Percentiles rank a stretch among this genome's conserved stretches.
phyloP scores from a whole-genome alignment of 2,888 invertebrate species.

The Polia nebulosa region DNA sequence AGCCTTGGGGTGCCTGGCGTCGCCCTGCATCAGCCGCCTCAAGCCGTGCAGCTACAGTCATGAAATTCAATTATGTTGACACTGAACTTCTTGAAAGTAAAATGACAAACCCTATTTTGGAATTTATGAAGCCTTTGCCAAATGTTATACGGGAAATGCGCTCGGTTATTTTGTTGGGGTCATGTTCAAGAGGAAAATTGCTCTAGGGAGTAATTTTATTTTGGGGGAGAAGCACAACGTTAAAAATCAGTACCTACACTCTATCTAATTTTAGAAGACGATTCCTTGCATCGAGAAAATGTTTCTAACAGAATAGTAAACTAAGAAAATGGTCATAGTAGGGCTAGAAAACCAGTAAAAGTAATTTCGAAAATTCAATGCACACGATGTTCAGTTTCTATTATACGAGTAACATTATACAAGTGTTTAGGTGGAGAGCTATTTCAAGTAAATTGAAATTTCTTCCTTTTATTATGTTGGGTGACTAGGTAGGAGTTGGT shows the following conservation, averaged over 20 bases:
- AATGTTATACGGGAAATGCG: constrained; percentile 18
- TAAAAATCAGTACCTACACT: constrained; percentile 10
- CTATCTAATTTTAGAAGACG: background rate
- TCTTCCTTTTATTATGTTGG: constrained; percentile 78
- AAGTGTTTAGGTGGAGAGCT: constrained; percentile 69
- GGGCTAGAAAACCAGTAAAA: constrained; percentile 40
- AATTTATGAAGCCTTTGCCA: constrained; percentile 47
- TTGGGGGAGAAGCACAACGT: constrained; percentile 3
- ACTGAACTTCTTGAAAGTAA: constrained; percentile 62
- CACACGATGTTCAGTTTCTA: constrained; percentile 70
- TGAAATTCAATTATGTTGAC: constrained; percentile 72
- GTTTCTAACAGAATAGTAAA: constrained; percentile 8
- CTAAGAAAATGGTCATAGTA: constrained; percentile 17
- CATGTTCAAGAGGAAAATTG: constrained; percentile 1
- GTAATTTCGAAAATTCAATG: constrained; percentile 61
- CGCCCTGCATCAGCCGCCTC: constrained; percentile 97
- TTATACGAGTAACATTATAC: constrained; percentile 73
- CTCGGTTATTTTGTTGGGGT: constrained; percentile 19
- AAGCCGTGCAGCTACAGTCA: constrained; percentile 94
- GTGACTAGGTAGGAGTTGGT: constrained; percentile 63
- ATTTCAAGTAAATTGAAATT: constrained; percentile 85
- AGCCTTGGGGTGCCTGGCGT: constrained; percentile 96
- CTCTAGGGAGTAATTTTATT: constrained; percentile 16
- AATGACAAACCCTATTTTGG: constrained; percentile 59
- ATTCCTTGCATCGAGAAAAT: background rate